Base-by-base conservation (phyloP, 2,797 vertebrate genomes). In the Scomberomorus guttatus region DNA sequence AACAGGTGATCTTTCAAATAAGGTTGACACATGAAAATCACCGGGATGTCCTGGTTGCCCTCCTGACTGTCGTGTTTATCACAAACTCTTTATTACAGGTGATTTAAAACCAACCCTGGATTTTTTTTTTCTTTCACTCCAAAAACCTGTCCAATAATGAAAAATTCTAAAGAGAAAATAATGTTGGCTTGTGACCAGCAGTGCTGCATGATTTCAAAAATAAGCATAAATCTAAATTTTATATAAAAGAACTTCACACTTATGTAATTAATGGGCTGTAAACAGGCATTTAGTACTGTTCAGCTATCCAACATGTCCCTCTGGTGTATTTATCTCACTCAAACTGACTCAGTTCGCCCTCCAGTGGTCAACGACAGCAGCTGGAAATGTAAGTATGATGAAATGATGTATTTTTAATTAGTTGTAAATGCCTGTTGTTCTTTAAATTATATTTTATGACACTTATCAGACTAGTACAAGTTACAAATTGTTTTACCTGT, bases 321-420 rank as follows among this genome's bases (percentile, higher is more conserved):
- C 25, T 81, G 52, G 22, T 59, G 32, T 22, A 12, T 54, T 74
- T 25, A 51, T 48, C 4, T 67, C 18, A 66, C 25, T 72, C 59
- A 20, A 72, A 68, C 17, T 73, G 80, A 80, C 66, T 81, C 71
- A 80, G 50, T 83, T 80, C 14, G 58, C 91, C 91, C 85, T 79
- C 91, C 66, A 80, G 85, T 89, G 87, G 89, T 77, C 63, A 81
- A 52, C 7, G 62, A 32, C 6, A 52, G 73, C 60, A 61, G 39
- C 24, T 59, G 56, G 55, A 60, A 39, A 63, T 20, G 5, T 20
- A 20, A 50, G 46, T 48, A 48, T 50, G 17, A 50, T 50, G 46
- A 18, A 48, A 48, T 48, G 44, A 17, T 18, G 2, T 48, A 4
- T 62, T 50, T 6, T 32, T 11, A 52, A n/a, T 22, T 48, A n/a